These are phyloP conservation scores for Drosophila atripex DNA, from an alignment of 2,888 invertebrate species.

Conservation along the genomic window DNA sequence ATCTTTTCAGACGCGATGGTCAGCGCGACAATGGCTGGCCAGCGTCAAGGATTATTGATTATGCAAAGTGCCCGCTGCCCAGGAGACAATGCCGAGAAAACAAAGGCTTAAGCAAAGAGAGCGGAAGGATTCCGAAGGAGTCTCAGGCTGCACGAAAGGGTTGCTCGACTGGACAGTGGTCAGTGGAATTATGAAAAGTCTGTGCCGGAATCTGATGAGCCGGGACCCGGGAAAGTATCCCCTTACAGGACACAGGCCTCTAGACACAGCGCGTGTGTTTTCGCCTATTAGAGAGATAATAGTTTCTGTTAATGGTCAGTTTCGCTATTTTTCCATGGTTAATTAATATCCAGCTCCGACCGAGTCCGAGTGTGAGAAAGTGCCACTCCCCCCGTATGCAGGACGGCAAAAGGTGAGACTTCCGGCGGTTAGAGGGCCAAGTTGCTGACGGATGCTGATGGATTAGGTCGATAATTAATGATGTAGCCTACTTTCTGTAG, in stretches of 20 bases:
- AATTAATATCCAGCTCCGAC: constrained; percentile 72
- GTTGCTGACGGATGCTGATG: constrained; percentile 73
- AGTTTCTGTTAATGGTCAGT: constrained; percentile 80
- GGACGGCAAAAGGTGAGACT: constrained; percentile 48
- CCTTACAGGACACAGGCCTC: constrained; percentile 57
- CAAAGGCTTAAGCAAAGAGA: constrained; percentile 77
- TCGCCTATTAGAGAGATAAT: constrained; percentile 83
- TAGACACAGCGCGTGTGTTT: constrained; percentile 81
- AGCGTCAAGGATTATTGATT: constrained; percentile 83
- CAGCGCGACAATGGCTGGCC: constrained; percentile 77
- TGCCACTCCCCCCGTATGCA: constrained; percentile 45
- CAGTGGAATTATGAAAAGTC: constrained; percentile 60
- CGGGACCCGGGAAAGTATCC: constrained; percentile 68
- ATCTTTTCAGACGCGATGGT: constrained; percentile 81
- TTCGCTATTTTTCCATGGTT: constrained; percentile 81
- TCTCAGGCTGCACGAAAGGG: constrained; percentile 56
- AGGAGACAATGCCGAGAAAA: constrained; percentile 71
- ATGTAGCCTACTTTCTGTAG: constrained; percentile 35
- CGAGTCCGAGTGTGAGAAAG: constrained; percentile 80
- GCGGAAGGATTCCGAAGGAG: constrained; percentile 45
- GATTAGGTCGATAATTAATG: constrained; percentile 81
- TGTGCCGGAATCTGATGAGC: constrained; percentile 56
- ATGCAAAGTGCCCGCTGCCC: constrained; percentile 79
- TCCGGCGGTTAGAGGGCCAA: constrained; percentile 48
- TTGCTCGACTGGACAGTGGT: constrained; percentile 53